Percentiles rank a stretch among this genome's conserved stretches.
Evolutionary conservation across 1,140 invertebrate genomes (phyloP).

Genomic region (Trichomalopsis sarcophagae): DNA sequence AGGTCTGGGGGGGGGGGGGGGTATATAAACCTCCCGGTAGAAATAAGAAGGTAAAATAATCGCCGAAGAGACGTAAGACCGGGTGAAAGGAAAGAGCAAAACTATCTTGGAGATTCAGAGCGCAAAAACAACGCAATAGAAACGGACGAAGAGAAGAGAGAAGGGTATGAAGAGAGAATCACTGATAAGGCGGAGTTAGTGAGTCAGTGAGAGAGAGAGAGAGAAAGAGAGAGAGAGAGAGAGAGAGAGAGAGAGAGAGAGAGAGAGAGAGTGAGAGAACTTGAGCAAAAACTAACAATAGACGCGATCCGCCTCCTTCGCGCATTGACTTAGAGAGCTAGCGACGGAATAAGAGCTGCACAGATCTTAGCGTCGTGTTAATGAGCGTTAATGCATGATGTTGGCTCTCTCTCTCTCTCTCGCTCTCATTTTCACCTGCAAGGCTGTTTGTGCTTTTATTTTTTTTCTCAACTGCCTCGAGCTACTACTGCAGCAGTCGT

Average conservation of each 20-base stretch:
- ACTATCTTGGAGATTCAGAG: neutral
- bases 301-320: neutral
- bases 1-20: neutral
- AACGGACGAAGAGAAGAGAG: neutral
- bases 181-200: neutral
- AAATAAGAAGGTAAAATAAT: conserved; percentile 38
- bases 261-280: neutral
- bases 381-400: conserved; percentile 41
- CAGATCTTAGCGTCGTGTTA: conserved; percentile 12
- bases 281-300: neutral
- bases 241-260: neutral
- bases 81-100: neutral
- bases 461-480: neutral
- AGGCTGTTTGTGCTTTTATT: neutral
- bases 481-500: neutral
- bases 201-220: neutral
- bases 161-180: conserved; percentile 16
- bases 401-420: neutral
- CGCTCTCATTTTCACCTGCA: neutral
- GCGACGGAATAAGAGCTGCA: neutral
- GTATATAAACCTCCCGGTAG: conserved; percentile 15
- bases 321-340: neutral
- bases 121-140: neutral
- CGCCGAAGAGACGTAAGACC: conserved; percentile 25
- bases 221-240: neutral